Evolutionary conservation across 2,888 invertebrate species (phyloP), one percentile per base, ranked within the genome.

Genomic region (Dascillus cervinus): DNA sequence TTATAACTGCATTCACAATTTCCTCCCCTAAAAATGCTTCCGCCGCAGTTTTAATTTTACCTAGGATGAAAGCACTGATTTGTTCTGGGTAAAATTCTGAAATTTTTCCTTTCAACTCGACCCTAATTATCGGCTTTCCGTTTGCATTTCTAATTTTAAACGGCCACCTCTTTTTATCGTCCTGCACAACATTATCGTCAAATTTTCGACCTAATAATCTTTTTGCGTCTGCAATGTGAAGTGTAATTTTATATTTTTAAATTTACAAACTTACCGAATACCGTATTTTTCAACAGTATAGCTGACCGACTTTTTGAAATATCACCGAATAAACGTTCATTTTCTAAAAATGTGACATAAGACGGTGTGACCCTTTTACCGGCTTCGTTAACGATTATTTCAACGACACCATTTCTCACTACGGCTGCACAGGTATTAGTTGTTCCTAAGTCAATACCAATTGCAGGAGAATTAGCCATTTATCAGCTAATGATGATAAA

Each of bases 221-320:
- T 64, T 98, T 98, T 41, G 92, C 95, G 64, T 98, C 92, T 79
- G 73, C n/a, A n/a, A n/a, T n/a, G n/a, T 67, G 68, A 67, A 62
- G 60, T 77, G 31, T n/a, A 43, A 40, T 20, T 20, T 12, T 11
- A 19, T 6, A 11, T 20, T 17, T 26, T n/a, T 2, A 8, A 11
- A 4, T 21, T 13, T 26, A 13, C 8, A 13, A 11, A 58, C 69
- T 73, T 57, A 77, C 78, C 97, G 63, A 97, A 98, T 4, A 98
- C 84, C 0, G 98, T 98, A 66, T 97, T 98, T 60, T 96, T 94
- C 0, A 96, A 96, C 69, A 98, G 98, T 39, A 91, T 89, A 26
- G 97, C 96, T 57, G 98, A 73, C 70, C 98, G 97, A 70, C 97
- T 97, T 69, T 98, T 98, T 44, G 98, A 97, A 13, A 96, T 94